Evolutionary conservation across 1,140 invertebrate species (phyloP).

Genomic region (Pachypeltis micranthus): DNA sequence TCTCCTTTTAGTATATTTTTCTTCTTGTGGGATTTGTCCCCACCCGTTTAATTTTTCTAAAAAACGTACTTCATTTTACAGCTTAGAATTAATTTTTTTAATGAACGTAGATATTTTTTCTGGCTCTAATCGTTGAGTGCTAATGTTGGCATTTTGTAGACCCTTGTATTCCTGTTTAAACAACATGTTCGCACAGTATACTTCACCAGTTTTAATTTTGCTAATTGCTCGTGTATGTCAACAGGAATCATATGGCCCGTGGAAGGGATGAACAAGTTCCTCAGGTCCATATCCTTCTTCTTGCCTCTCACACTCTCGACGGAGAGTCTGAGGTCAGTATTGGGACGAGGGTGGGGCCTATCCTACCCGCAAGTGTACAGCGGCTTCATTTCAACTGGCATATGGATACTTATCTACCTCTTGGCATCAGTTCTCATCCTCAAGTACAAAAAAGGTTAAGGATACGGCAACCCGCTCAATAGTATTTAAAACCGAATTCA

Average conservation of each 20-base stretch:
- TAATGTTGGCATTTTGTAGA: no score
- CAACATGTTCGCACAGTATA: no score
- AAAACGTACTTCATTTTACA: no score
- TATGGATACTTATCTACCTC: constrained; percentile 79
- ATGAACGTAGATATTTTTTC: no score
- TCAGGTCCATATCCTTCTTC: constrained; percentile 65
- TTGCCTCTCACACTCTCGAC: constrained; percentile 85
- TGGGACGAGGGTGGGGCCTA: constrained; percentile 81
- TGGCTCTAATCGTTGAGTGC: no score
- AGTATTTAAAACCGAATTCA: no score
- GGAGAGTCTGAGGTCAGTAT: constrained; percentile 73
- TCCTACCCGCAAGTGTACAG: constrained; percentile 70
- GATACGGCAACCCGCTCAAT: no score
- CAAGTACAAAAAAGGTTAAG: constrained; percentile 60
- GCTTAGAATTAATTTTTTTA: no score
- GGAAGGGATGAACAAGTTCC: constrained; percentile 72
- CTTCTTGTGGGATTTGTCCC: no score
- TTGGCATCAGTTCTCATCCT: constrained; percentile 67
- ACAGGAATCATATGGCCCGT: constrained; percentile 78
- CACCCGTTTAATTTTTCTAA: no score
- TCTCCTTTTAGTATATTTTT: no score
- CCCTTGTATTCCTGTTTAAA: no score
- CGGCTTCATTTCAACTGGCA: constrained; percentile 75
- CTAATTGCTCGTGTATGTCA: constrained; percentile 16
- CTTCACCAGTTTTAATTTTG: neutral